Evolutionary conservation across 2,113 vertebrate species (phyloP), one percentile per base, ranked within the genome.

Genomic region (Dinomys branickii): DNA sequence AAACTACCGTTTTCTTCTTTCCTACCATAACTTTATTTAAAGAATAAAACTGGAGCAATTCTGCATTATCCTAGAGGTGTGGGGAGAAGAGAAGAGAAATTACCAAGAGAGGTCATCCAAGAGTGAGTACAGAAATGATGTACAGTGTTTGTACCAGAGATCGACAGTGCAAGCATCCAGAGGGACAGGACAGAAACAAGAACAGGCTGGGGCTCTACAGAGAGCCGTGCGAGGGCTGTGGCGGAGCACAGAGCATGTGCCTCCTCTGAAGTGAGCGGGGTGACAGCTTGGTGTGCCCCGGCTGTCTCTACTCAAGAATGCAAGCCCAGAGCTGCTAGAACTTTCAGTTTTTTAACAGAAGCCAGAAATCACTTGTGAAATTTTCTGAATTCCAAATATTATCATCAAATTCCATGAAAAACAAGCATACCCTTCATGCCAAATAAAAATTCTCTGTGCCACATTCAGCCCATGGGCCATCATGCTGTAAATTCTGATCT

Each of bases 311-410:
- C 4, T 10, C 7, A 56, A 91, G 44, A 80, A 94, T 1, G 0
- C 20, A 58, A 59, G 38, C 28, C 63, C 52, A 56, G 20, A 16
- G 7, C 35, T 61, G 9, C 56, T 65, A n/a, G 7, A 77, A 63
- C 19, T 82, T 89, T 41, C 44, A 24, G 38, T 11, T 50, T 95
- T 59, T 91, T 14, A 83, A 81, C 41, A 86, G 30, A 95, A 83
- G 61, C 86, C 96, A 89, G 41, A 83, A 94, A 77, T 78, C 13
- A 59, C 44, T 86, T 47, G 22, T 54, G 16, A 94, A 58, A 80
- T 93, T 93, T 84, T 91, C 75, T 89, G 20, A 94, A 93, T 87
- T 91, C 65, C 89, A 95, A 94, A 92, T 77, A 95, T 91, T 80
- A 94, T 50, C 61, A 82, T 78, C 58, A 85, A 97, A 38, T 86